Evolutionary conservation across 2,113 vertebrate genomes (phyloP).

Genomic region (Prinia subflava): DNA sequence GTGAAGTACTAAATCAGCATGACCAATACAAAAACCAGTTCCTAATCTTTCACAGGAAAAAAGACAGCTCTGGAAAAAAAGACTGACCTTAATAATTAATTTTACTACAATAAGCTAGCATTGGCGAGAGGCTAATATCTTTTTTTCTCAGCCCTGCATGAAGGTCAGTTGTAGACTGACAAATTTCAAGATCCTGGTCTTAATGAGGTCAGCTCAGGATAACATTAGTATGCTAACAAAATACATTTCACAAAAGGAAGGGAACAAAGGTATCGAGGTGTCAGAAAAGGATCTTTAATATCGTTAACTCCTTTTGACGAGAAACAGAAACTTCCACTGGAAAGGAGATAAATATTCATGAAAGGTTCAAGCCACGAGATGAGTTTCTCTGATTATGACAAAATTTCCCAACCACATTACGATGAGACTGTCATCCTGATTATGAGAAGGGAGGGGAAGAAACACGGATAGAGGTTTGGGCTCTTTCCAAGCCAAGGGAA

Average conservation of each 20-base stretch:
- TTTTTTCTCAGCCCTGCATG: not conserved
- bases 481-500: not conserved
- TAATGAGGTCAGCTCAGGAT: not conserved
- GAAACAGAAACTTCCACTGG: constrained; percentile 10
- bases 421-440: not conserved
- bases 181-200: not conserved
- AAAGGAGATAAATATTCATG: constrained; percentile 49
- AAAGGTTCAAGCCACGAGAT: not conserved
- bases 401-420: not conserved
- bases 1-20: not conserved
- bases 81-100: constrained; percentile 8
- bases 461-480: not conserved
- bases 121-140: not conserved
- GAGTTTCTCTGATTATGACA: constrained; percentile 24
- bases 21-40: not conserved
- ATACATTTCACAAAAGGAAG: not conserved
- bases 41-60: not conserved
- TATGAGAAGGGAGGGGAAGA: not conserved
- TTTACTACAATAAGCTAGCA: not conserved
- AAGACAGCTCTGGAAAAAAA: not conserved
- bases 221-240: not conserved
- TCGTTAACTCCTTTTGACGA: not conserved
- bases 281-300: constrained; percentile 19
- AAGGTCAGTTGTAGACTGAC: not conserved
- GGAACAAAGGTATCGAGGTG: constrained; percentile 5